A percentile compares a stretch with the other conserved stretches of the same genome.
Evolutionary conservation across 2,797 vertebrate species (phyloP).

Genomic region (Macroramphosus scolopax): DNA sequence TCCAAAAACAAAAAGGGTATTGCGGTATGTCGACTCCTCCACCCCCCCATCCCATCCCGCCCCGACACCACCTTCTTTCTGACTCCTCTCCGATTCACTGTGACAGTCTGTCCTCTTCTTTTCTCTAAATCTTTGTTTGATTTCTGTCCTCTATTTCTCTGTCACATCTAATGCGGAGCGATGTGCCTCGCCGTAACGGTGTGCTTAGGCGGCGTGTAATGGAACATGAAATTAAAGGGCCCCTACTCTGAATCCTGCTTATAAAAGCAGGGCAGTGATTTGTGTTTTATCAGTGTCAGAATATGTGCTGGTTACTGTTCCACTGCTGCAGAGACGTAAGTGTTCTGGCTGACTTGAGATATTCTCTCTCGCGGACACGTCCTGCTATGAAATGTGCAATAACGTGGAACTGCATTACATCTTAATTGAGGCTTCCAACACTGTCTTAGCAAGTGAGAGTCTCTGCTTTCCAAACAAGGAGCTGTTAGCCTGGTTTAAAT

Average conservation of each 20-base stretch:
- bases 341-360: slow-evolving; percentile 6
- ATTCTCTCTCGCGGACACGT: slow-evolving; percentile 5
- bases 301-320: slow-evolving; percentile 10
- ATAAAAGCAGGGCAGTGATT: slow-evolving; percentile 31
- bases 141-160: slow-evolving; percentile 42
- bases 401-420: slow-evolving; percentile 12
- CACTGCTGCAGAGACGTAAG: background rate
- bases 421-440: slow-evolving; percentile 31
- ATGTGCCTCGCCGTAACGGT: slow-evolving; percentile 32
- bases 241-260: slow-evolving; percentile 28
- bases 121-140: slow-evolving; percentile 27
- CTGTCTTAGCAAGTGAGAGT: slow-evolving; percentile 33
- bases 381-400: slow-evolving; percentile 4
- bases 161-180: slow-evolving; percentile 34
- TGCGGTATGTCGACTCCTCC: too few species aligned
- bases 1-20: too few species aligned
- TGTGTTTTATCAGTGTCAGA: slow-evolving; percentile 28
- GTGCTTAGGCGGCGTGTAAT: slow-evolving; percentile 39
- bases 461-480: slow-evolving; percentile 39
- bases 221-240: slow-evolving; percentile 56
- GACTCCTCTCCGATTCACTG: slow-evolving; percentile 36
- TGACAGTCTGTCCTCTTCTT: slow-evolving; percentile 24
- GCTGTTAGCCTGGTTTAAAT: slow-evolving; percentile 44
- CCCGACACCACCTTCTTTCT: slow-evolving; percentile 26
- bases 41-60: background rate